Base-by-base conservation (phyloP, 2,113 vertebrate species). In the Chinchilla lanigera region DNA sequence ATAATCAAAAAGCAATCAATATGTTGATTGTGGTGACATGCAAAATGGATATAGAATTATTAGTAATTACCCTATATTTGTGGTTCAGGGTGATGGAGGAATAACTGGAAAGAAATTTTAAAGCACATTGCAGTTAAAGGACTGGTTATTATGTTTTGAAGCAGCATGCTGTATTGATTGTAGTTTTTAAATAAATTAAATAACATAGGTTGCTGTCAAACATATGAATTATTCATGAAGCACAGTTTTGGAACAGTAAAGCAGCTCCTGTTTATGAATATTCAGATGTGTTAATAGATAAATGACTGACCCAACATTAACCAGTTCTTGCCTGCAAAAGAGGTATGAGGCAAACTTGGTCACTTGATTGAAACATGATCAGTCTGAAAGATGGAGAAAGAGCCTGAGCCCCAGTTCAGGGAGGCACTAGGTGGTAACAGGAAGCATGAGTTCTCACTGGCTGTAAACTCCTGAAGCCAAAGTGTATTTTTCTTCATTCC, bases 1-100 rank as follows among this genome's bases (percentile, higher is more conserved):
- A 97, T 97, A 96, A 97, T 98, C 97, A 97, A 96, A 97, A 97
- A 97, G 98, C 97, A 98, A 98, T 98, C 98, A 98, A 97, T 98
- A 97, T 91, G 98, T 97, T 98, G 98, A 98, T 98, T 98, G 96
- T 98, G 90, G 96, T 97, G 97, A 95, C 97, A 96, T 86, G 97
- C 85, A 94, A 97, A 97, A 97, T 93, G 90, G 82, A 97, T 94
- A 89, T 54, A 95, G 94, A 96, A 97, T 98, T 97, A 97, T 97
- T 97, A 96, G 96, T 86, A 97, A 97, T 98, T 97, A 97, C 96
- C 94, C 86, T 97, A 89, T 86, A 94, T 98, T 97, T 97, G 95
- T 80, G 73, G 96, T 71, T 97, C 85, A 86, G 26, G 65, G 71
- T 93, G 96, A 88, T 81, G 73, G 67, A 91, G 88, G 96, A 96